phyloP scores from a whole-genome alignment of 2,888 invertebrate genomes.

The Calameuta pallipes region DNA sequence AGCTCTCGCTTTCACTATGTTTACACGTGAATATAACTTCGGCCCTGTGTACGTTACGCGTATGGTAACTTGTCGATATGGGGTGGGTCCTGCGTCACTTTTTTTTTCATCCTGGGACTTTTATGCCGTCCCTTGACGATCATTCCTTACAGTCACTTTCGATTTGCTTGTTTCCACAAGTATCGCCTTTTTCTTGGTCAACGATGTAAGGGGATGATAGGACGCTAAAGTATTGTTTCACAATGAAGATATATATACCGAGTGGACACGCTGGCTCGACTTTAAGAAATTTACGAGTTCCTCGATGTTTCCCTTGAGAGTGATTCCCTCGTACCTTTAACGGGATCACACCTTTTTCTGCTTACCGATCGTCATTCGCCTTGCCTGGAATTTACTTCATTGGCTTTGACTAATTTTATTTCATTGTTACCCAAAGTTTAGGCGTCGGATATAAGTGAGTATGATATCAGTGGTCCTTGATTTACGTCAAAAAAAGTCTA shows the following conservation, averaged over 20 bases:
- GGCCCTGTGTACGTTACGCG: background rate
- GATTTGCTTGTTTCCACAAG: background rate
- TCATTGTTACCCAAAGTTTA: background rate
- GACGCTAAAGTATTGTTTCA: background rate
- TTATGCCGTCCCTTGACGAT: background rate
- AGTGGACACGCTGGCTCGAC: background rate
- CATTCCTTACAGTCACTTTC: background rate
- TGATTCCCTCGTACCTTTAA: background rate
- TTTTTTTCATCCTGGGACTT: background rate
- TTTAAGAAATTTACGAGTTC: background rate
- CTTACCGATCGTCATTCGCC: background rate
- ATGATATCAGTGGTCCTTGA: background rate
- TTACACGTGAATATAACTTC: background rate
- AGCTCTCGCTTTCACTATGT: background rate
- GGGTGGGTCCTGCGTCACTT: background rate
- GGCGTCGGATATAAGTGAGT: background rate
- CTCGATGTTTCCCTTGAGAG: background rate
- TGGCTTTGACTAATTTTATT: background rate
- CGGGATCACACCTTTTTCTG: background rate
- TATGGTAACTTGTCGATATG: background rate
- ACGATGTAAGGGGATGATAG: background rate
- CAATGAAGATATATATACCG: background rate
- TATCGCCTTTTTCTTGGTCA: background rate
- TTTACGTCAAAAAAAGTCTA: background rate
- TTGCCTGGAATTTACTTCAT: background rate